phyloP scores from a whole-genome alignment of 92 coral and sea anemone species.

The Metridium senile region DNA sequence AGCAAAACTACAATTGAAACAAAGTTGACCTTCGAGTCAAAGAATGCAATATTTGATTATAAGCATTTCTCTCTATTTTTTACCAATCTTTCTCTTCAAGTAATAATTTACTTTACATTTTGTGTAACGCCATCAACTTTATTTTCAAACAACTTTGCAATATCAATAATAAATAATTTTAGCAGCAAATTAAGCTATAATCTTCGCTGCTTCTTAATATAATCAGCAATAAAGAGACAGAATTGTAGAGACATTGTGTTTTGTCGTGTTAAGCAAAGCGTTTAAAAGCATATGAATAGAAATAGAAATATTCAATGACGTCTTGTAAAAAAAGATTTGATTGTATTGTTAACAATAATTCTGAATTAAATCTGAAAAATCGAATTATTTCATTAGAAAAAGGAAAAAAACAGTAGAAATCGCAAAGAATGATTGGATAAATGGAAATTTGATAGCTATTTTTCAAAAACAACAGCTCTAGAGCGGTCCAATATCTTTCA shows the following conservation, averaged over 20 bases:
- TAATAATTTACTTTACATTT: not conserved
- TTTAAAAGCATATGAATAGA: not conserved
- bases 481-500: constrained; percentile 37
- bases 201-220: too few relatives aligned
- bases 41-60: too few relatives aligned
- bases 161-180: too few relatives aligned
- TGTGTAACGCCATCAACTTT: not conserved
- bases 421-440: constrained; percentile 4
- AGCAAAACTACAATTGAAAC: too few relatives aligned
- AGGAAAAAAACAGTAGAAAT: not conserved
- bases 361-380: not conserved
- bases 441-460: constrained; percentile 21
- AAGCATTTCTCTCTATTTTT: too few relatives aligned
- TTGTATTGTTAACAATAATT: not conserved
- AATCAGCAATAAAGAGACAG: too few relatives aligned
- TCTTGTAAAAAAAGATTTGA: not conserved
- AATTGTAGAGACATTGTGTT: not conserved
- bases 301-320: not conserved
- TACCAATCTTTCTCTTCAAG: too few relatives aligned
- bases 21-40: too few relatives aligned
- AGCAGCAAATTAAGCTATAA: not conserved
- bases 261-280: constrained; percentile 6
- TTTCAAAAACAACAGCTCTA: constrained; percentile 11
- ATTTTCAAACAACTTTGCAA: not conserved
- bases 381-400: not conserved